A percentile compares a stretch with the other conserved stretches of the same genome.
Conservation (phyloP, 2,888 invertebrate genomes). For the Holacanthella duospinosa region DNA sequence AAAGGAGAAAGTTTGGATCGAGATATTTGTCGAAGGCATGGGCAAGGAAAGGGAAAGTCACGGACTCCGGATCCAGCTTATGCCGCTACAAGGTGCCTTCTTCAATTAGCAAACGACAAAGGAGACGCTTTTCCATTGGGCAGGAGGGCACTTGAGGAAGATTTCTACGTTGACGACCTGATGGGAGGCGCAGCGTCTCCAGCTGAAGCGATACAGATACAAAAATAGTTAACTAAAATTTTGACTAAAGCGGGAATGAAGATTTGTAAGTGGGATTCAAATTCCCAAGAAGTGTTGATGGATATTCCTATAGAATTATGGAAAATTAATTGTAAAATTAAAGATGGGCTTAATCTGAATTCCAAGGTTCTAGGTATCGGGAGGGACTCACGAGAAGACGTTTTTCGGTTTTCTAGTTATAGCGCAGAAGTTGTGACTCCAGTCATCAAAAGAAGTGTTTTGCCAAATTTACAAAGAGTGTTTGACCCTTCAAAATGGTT, state of each 20-base stretch:
- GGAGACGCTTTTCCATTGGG: conserved; percentile 15
- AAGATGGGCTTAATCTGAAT: conserved; percentile 2
- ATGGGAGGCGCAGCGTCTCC: conserved; percentile 5
- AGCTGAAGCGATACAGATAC: conserved; percentile 4
- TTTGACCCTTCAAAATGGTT: conserved; percentile 38
- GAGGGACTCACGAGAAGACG: conserved; percentile 14
- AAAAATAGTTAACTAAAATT: conserved; percentile 2
- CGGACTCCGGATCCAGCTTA: too few relatives aligned
- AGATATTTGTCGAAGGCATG: too few relatives aligned
- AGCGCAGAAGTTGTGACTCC: too few relatives aligned
- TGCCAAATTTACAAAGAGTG: conserved; percentile 32
- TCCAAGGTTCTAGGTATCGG: conserved; percentile 16
- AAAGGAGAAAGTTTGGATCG: too few relatives aligned
- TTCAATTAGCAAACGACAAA: conserved; percentile 36
- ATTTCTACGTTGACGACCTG: conserved; percentile 39
- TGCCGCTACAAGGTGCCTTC: conserved; percentile 17
- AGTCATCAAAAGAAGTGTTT: conserved; percentile 11
- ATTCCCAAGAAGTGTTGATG: conserved; percentile 9
- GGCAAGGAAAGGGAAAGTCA: too few relatives aligned
- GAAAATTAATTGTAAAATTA: neutral
- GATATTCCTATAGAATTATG: conserved; percentile 9
- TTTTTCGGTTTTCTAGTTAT: neutral
- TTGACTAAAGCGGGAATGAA: neutral
- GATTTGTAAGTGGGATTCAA: too few relatives aligned
- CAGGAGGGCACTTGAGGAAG: conserved; percentile 18